A percentile compares a stretch with the other conserved stretches of the same genome.
These are phyloP conservation scores for Micrastur ruficollis DNA, from an alignment of 2,797 vertebrate genomes.

Conservation along the genomic window DNA sequence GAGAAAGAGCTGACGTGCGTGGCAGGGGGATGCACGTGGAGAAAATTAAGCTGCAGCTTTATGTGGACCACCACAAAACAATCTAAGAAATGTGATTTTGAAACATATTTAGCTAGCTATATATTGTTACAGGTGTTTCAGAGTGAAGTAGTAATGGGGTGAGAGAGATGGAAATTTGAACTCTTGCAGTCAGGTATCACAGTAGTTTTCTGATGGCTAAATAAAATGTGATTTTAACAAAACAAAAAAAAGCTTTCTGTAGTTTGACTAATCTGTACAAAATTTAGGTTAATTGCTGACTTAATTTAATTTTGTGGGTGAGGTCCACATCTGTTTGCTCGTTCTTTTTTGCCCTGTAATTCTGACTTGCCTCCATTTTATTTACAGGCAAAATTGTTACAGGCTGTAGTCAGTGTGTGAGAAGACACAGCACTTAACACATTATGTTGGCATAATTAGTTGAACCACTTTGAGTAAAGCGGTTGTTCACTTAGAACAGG, in stretches of 20 bases:
- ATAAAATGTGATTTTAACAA: not conserved
- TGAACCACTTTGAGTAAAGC: not conserved
- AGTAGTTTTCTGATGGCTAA: not conserved
- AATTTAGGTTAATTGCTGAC: not conserved
- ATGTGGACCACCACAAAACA: not conserved
- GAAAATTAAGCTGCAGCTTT: not conserved
- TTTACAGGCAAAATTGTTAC: not conserved
- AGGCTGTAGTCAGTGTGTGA: conserved; percentile 4
- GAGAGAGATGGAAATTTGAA: not conserved
- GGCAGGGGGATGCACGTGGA: not conserved
- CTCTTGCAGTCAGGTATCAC: not conserved
- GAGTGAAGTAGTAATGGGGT: not conserved
- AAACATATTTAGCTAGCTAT: not conserved
- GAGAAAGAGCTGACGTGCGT: not conserved
- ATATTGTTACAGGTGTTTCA: not conserved
- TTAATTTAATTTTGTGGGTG: not conserved
- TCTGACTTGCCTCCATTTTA: not conserved
- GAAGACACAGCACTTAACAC: not conserved
- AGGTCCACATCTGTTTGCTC: not conserved
- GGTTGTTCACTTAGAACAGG: not conserved
- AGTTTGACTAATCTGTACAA: not conserved
- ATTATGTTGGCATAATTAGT: not conserved
- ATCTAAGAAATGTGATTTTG: not conserved
- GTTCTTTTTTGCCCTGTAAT: not conserved
- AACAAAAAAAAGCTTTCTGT: not conserved